A percentile compares a stretch with the other conserved stretches of the same genome.
These are phyloP conservation scores for Tarsius wallacei DNA, from an alignment of 2,797 vertebrate species.

Conservation along the genomic window DNA sequence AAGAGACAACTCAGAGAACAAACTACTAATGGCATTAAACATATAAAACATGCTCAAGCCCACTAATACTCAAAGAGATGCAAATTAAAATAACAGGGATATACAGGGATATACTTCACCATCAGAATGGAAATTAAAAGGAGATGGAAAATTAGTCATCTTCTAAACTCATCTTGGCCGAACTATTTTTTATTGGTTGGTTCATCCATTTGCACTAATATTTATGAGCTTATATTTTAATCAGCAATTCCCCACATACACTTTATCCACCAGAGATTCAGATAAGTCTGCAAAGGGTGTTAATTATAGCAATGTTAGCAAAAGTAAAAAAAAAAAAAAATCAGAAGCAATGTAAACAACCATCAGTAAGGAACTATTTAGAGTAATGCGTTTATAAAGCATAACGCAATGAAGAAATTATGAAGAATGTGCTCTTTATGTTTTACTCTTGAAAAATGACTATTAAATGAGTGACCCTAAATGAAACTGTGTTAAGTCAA, in stretches of 20 bases:
- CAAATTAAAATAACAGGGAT: neutral
- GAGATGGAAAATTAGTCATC: neutral
- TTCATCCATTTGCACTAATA: neutral
- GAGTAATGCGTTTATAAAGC: neutral
- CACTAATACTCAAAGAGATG: neutral
- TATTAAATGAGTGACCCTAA: neutral
- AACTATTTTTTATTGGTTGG: neutral
- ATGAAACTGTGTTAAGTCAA: neutral
- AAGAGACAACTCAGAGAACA: neutral
- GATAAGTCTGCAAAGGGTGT: neutral
- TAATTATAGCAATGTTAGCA: neutral
- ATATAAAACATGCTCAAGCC: neutral
- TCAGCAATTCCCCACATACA: neutral
- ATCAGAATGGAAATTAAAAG: neutral
- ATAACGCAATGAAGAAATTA: neutral
- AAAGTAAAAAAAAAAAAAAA: neutral
- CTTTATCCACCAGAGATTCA: neutral
- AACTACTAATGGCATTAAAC: neutral
- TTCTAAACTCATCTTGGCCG: neutral
- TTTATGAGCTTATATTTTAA: conserved; percentile 12
- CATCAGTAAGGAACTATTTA: neutral
- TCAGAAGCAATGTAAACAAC: neutral
- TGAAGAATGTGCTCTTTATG: neutral
- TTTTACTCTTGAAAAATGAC: neutral
- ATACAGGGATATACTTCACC: neutral